These are phyloP conservation scores for Caenorhabditis remanei DNA, from an alignment of 1,140 invertebrate species.

Conservation along the genomic window DNA sequence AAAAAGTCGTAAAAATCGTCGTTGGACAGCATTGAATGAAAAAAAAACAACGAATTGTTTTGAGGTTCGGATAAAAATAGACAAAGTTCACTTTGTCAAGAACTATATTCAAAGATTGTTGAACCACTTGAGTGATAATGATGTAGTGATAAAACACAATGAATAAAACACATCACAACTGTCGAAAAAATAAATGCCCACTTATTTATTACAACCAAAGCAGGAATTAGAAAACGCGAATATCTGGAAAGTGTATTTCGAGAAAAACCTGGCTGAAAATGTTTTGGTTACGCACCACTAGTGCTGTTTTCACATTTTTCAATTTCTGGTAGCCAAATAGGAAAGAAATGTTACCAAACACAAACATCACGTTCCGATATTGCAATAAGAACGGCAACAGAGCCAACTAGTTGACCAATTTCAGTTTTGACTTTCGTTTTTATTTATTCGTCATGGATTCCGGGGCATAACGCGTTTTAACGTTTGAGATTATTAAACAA, in stretches of 20 bases:
- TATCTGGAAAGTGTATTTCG: neutral
- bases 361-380: conserved; percentile 47
- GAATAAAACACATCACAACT: neutral
- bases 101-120: too few species aligned
- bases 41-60: neutral
- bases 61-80: neutral
- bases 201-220: too few species aligned
- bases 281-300: conserved; percentile 41
- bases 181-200: too few species aligned
- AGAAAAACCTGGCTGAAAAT: conserved; percentile 38
- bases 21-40: neutral
- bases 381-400: conserved; percentile 22
- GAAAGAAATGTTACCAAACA: conserved; percentile 19
- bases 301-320: conserved; percentile 36
- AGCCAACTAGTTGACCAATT: conserved; percentile 3
- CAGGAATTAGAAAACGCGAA: neutral
- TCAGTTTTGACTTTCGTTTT: neutral
- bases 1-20: conserved; percentile 51
- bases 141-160: too few species aligned
- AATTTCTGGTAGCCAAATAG: conserved; percentile 23
- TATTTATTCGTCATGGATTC: neutral
- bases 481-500: too few species aligned
- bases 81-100: too few species aligned
- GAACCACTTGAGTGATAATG: too few species aligned
- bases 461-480: too few species aligned